A percentile compares a stretch with the other conserved stretches of the same genome.
Conservation (phyloP, 2,113 vertebrate genomes). For the Lepus europaeus region DNA sequence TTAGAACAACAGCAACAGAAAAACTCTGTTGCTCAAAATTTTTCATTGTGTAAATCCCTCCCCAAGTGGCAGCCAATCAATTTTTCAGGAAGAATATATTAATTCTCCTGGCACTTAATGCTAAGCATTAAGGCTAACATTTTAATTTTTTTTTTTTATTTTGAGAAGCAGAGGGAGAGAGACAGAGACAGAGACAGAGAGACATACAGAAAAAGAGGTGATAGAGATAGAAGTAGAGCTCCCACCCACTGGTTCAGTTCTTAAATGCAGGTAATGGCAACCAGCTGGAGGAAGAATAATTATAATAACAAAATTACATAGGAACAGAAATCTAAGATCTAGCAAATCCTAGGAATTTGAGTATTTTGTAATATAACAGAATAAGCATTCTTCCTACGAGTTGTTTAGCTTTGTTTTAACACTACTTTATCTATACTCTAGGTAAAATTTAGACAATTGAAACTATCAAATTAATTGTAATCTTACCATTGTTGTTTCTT, state of each 20-base stretch:
- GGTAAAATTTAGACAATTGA: background rate
- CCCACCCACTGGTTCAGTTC: no score
- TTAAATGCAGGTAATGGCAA: no score
- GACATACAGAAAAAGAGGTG: no score
- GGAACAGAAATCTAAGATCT: background rate
- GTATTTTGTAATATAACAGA: background rate
- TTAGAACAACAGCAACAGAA: background rate
- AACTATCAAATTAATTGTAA: constrained; percentile 54
- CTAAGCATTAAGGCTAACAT: constrained; percentile 3
- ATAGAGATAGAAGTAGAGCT: no score
- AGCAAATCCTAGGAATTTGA: background rate
- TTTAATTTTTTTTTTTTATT: background rate
- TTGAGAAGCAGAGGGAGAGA: no score
- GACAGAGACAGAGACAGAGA: no score
- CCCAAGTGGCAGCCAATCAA: background rate
- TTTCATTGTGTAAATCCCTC: background rate
- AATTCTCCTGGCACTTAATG: background rate
- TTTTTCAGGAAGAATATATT: background rate
- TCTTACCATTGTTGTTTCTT: constrained; percentile 99
- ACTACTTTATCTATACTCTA: background rate
- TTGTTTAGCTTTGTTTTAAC: background rate
- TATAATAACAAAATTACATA: background rate
- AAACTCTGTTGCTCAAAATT: background rate
- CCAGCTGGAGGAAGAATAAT: no score
- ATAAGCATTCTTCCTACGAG: background rate